phyloP scores from a whole-genome alignment of 64 coral and sea anemone genomes.

The Cladopsammia gracilis region DNA sequence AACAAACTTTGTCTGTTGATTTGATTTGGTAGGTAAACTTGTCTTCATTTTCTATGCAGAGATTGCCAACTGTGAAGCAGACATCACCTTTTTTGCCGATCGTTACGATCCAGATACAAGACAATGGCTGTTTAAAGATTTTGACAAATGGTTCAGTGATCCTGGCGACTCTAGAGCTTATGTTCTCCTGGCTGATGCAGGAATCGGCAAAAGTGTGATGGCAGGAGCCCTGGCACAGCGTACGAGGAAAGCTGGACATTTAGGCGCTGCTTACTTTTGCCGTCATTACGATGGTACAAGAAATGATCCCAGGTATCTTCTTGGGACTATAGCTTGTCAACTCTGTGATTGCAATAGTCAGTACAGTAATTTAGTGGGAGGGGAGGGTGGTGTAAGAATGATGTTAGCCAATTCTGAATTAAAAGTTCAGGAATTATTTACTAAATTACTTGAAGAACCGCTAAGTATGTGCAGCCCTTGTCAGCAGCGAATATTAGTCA shows the following conservation, averaged over 20 bases:
- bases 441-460: conserved; percentile 64
- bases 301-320: conserved; percentile 38
- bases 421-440: conserved; percentile 44
- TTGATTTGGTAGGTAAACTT: too few species aligned
- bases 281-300: conserved; percentile 29
- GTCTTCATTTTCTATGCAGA: neutral
- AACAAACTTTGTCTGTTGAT: too few species aligned
- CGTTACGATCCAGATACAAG: conserved; percentile 47
- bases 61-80: conserved; percentile 4
- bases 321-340: conserved; percentile 41
- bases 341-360: conserved; percentile 15
- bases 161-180: conserved; percentile 56
- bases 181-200: conserved; percentile 67
- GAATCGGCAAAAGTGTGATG: conserved; percentile 69
- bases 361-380: conserved; percentile 19
- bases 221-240: conserved; percentile 56
- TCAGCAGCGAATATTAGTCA: conserved; percentile 26
- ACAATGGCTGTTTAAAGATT: conserved; percentile 55
- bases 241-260: neutral
- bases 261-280: conserved; percentile 64
- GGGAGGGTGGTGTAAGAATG: conserved; percentile 2
- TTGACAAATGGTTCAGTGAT: conserved; percentile 46
- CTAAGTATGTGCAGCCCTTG: conserved; percentile 4
- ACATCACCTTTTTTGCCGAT: conserved; percentile 44
- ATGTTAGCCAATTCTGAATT: conserved; percentile 39